Evolutionary conservation across 1,140 invertebrate species (phyloP), one percentile per base, ranked within the genome.

Genomic region (Onthophagus taurus): DNA sequence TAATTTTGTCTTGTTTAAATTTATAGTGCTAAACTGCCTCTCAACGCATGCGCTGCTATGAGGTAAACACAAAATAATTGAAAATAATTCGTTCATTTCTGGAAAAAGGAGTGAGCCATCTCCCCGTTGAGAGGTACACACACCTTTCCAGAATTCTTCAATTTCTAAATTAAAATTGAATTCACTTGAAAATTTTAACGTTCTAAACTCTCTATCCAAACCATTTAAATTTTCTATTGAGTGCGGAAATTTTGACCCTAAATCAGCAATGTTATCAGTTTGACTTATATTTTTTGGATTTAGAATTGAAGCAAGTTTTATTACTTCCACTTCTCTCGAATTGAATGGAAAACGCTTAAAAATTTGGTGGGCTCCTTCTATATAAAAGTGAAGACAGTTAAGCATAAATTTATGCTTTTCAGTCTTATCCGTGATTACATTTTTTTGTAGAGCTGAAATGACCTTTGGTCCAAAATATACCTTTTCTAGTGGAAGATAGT

Each of bases 1-100:
- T n/a, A 30, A 13, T 42, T 42, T 42, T 7, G 24, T 42, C 31
- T 42, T 42, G 18, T 42, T 42, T 17, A 42, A 31, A 42, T 42
- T 42, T n/a, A 42, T 42, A 31, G 18, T 17, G n/a, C 39, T 42
- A 29, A 42, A 42, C n/a, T 30, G 20, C 31, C 24, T 42, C 18
- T 42, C 39, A 7, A 42, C 39, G 16, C 38, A 42, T n/a, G n/a
- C n/a, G n/a, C n/a, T n/a, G n/a, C n/a, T n/a, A n/a, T n/a, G n/a
- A n/a, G n/a, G n/a, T n/a, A n/a, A n/a, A n/a, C n/a, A n/a, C n/a
- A n/a, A n/a, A n/a, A n/a, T n/a, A n/a, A n/a, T n/a, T n/a, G n/a
- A n/a, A n/a, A n/a, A n/a, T n/a, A n/a, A n/a, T n/a, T n/a, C n/a
- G n/a, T n/a, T n/a, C n/a, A n/a, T n/a, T n/a, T n/a, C n/a, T n/a